Evolutionary conservation across 2,888 invertebrate species (phyloP).

Genomic region (Leptopilina myrica): DNA sequence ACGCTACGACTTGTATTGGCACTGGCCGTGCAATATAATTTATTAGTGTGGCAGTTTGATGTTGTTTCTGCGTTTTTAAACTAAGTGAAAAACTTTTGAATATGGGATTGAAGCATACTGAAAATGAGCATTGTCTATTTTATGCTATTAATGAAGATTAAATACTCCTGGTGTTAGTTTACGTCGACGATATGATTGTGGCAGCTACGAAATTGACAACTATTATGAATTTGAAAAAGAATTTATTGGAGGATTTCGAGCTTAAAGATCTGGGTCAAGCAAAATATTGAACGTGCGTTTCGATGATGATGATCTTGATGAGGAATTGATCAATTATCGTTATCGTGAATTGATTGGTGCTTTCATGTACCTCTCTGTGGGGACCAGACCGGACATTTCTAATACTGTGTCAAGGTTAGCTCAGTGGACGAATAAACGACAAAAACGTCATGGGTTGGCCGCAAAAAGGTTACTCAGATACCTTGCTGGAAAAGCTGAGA

Average conservation of each 20-base stretch:
- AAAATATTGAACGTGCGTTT: constrained; percentile 16
- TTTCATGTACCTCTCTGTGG: neutral
- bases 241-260: constrained; percentile 22
- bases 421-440: neutral
- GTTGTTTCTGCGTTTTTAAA: too few species aligned
- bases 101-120: neutral
- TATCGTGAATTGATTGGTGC: constrained; percentile 5
- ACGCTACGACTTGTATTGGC: constrained; percentile 44
- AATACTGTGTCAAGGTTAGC: neutral
- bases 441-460: neutral
- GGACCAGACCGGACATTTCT: neutral
- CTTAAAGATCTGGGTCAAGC: constrained; percentile 26
- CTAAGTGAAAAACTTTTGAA: neutral
- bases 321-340: neutral
- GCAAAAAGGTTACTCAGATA: constrained; percentile 5
- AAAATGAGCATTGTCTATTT: constrained; percentile 16
- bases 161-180: neutral
- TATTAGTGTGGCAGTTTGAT: constrained; percentile 41
- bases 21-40: constrained; percentile 31
- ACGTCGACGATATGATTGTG: neutral
- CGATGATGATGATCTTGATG: neutral
- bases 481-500: neutral
- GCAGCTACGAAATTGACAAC: too few species aligned
- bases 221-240: constrained; percentile 1
- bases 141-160: neutral